Evolutionary conservation across 2,113 vertebrate genomes (phyloP), one percentile per base, ranked within the genome.

Genomic region (Fregata magnificens): DNA sequence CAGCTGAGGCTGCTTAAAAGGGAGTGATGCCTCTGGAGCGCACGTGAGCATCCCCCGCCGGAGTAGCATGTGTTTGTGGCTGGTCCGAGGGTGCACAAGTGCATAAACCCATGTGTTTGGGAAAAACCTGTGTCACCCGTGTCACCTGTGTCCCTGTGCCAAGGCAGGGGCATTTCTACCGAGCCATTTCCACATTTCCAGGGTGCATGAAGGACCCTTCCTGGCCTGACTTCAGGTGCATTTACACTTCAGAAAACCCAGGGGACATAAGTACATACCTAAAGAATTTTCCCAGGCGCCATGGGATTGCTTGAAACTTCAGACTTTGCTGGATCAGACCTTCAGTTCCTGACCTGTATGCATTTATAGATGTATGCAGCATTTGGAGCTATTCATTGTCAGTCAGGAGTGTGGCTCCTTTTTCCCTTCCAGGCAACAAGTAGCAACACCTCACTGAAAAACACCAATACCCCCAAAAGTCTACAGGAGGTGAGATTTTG

Each of bases 1-100:
- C 56, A 50, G 28, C 49, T 42, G 34, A 59, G 36, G 59, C 29
- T 72, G 62, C 47, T 55, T 40, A 12, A 80, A 88, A 88, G 44
- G 38, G 32, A 76, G 18, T 0, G 4, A 26, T 53, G 56, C 31
- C 81, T 50, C 61, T 38, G 71, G 34, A 40, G 55, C 1, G 3
- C 10, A 6, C 0, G 0, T 13, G 87, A 86, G 22, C 70, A 34
- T 42, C 56, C 16, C n/a, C 22, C 6, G 1, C 11, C 0, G 1
- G n/a, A 71, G 66, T 20, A 31, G 44, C 5, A 2, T 0, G 9
- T 62, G 9, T 52, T 59, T 31, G 15, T 2, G 16, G 49, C 62
- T 26, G 47, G 52, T 38, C 47, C 7, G 17, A 63, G 38, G 63
- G 7, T 12, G 11, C 5, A 5, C 70, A 73, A 38, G 10, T 15